Conservation (phyloP, 2,113 vertebrate species). For the Spermophilus dauricus region DNA sequence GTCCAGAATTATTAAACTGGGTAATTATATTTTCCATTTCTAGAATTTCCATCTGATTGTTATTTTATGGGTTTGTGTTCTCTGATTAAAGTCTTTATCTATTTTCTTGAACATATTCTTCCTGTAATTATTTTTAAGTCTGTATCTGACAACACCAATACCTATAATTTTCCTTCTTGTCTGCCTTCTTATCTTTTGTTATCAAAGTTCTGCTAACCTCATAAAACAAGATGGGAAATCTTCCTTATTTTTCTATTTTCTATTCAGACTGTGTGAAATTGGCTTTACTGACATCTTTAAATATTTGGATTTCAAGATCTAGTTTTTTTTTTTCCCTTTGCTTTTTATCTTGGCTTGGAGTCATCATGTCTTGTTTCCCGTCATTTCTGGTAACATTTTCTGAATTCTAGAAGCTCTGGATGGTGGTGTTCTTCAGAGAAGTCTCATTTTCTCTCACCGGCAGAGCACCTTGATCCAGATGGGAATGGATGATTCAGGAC, state of each 20-base stretch:
- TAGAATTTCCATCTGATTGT: conserved; percentile 52
- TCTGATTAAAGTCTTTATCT: conserved; percentile 25
- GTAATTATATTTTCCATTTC: conserved; percentile 17
- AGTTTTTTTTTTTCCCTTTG: conserved; percentile 35
- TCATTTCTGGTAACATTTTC: background rate
- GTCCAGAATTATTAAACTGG: background rate
- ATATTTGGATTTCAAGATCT: background rate
- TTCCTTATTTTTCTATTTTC: conserved; percentile 27
- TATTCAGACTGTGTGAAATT: conserved; percentile 9
- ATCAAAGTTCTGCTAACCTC: background rate
- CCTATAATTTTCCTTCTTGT: background rate
- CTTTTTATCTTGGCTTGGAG: conserved; percentile 32
- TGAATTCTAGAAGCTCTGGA: conserved; percentile 45
- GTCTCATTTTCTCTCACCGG: conserved; percentile 41
- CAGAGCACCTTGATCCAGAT: background rate
- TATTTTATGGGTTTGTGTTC: conserved; percentile 3
- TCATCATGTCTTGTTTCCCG: background rate
- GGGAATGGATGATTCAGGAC: background rate
- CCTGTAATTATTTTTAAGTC: conserved; percentile 23
- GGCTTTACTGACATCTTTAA: background rate
- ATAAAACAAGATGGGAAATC: background rate
- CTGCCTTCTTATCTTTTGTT: background rate
- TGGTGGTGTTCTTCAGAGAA: background rate
- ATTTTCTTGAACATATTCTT: background rate
- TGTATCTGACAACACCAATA: background rate